Evolutionary conservation across 2,888 invertebrate genomes (phyloP).

Genomic region (Drosophila fulvimacula): DNA sequence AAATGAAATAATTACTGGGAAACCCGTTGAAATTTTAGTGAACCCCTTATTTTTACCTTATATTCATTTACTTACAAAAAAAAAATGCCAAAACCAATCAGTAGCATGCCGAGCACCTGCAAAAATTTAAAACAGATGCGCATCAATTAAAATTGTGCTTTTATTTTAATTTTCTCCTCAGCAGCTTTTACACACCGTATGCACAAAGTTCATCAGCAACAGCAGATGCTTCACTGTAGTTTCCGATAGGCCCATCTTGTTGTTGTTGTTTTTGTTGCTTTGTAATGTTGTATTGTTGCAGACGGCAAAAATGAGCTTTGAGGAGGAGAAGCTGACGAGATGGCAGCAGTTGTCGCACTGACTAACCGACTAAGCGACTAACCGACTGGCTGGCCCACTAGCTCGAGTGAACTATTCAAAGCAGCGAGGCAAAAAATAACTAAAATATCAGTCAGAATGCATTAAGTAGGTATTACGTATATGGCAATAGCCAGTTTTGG

Average conservation of each 20-base stretch:
- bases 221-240: conserved; percentile 79
- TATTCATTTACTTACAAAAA: conserved; percentile 68
- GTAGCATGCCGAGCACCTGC: conserved; percentile 75
- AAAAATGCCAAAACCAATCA: conserved; percentile 80
- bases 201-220: conserved; percentile 79
- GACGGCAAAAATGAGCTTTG: conserved; percentile 8
- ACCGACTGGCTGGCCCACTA: conserved; percentile 11
- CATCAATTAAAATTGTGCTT: not conserved
- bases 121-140: conserved; percentile 23
- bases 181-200: conserved; percentile 68
- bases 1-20: not conserved
- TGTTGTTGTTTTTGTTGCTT: conserved; percentile 10
- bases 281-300: conserved; percentile 23
- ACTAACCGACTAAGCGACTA: conserved; percentile 23
- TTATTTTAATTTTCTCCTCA: not conserved
- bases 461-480: conserved; percentile 62
- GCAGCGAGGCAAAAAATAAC: conserved; percentile 26
- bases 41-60: not conserved
- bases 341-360: conserved; percentile 16
- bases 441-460: conserved; percentile 45
- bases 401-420: conserved; percentile 41
- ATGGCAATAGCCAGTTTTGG: conserved; percentile 62
- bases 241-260: conserved; percentile 73
- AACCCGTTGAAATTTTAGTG: not conserved
- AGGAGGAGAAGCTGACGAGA: conserved; percentile 19